phyloP scores from a whole-genome alignment of 2,113 vertebrate species.

The Indicator maculatus region DNA sequence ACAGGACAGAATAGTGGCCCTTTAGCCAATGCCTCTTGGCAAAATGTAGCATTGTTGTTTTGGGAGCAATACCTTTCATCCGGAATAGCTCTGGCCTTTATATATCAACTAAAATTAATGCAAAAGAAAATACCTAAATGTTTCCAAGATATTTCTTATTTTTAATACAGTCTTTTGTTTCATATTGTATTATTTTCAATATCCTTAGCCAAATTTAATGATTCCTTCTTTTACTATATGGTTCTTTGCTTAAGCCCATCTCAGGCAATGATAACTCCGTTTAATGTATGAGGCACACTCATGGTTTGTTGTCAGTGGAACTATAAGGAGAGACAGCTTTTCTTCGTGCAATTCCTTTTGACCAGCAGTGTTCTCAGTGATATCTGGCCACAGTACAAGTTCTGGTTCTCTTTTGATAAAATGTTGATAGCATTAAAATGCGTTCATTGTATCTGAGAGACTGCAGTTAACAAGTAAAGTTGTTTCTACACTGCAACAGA shows the following conservation, averaged over 20 bases:
- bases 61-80: background rate
- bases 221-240: background rate
- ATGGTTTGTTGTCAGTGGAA: background rate
- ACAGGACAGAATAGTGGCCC: background rate
- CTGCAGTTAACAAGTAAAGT: background rate
- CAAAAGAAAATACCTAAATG: background rate
- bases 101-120: background rate
- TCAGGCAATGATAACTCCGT: background rate
- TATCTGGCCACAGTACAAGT: background rate
- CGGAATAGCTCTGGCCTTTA: background rate
- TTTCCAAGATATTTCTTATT: background rate
- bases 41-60: background rate
- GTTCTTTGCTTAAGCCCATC: background rate
- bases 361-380: background rate
- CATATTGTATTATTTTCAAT: background rate
- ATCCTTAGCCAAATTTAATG: background rate
- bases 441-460: background rate
- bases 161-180: background rate
- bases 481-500: background rate
- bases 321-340: background rate
- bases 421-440: background rate
- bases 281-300: rapidly evolving
- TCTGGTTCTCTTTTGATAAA: background rate
- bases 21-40: background rate
- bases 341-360: background rate